phyloP scores from a whole-genome alignment of 2,797 vertebrate species.

The Myripristis jacobus region DNA sequence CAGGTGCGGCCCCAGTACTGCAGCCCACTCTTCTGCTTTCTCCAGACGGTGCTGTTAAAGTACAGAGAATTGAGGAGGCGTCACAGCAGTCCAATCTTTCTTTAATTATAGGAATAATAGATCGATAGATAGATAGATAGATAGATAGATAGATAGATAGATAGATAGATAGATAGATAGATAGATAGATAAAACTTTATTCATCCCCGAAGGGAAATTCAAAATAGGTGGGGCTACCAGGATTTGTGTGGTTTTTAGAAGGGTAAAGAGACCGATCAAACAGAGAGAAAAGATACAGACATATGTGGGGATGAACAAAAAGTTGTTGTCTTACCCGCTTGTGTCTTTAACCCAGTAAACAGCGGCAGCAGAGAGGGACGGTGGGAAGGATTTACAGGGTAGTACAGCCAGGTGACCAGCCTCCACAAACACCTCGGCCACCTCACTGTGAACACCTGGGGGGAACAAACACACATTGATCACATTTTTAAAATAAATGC shows the following conservation, averaged over 20 bases:
- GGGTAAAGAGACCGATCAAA: neutral
- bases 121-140: no score
- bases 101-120: no score
- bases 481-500: no score
- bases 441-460: conserved; percentile 51
- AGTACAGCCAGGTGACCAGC: conserved; percentile 65
- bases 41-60: conserved; percentile 79
- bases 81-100: conserved; percentile 33
- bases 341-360: conserved; percentile 64
- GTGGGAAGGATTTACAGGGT: conserved; percentile 56
- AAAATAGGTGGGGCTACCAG: no score
- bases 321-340: conserved; percentile 58
- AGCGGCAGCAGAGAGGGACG: rapidly evolving
- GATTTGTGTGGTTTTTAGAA: neutral
- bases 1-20: conserved; percentile 63
- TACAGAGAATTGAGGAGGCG: neutral
- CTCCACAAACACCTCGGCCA: conserved; percentile 62
- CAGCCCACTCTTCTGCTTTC: conserved; percentile 75
- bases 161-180: no score
- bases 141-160: no score
- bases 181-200: no score
- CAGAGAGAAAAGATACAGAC: neutral
- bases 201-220: no score
- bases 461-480: conserved; percentile 16
- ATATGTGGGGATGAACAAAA: neutral